Percentiles rank a stretch among this genome's conserved stretches.
These are phyloP conservation scores for Pammene aurita DNA, from an alignment of 2,888 invertebrate species.

Conservation along the genomic window DNA sequence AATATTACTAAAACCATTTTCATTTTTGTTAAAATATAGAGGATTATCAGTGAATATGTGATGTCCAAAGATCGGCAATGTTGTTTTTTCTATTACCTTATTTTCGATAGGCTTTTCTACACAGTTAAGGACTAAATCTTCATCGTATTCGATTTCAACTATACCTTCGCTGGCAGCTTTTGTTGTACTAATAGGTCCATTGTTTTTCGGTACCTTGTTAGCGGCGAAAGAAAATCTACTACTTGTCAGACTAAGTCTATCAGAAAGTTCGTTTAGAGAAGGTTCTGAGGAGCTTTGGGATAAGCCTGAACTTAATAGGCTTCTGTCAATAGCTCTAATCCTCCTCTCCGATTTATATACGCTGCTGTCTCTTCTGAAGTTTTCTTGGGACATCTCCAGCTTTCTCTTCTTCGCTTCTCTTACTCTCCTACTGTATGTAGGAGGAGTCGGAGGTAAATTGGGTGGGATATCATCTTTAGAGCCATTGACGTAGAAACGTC, in stretches of 20 bases:
- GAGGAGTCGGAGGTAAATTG: constrained; percentile 72
- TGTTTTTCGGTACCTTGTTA: constrained; percentile 52
- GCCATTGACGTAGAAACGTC: constrained; percentile 60
- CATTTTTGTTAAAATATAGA: constrained; percentile 77
- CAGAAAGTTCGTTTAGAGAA: constrained; percentile 70
- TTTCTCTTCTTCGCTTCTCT: constrained; percentile 78
- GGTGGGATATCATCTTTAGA: constrained; percentile 67
- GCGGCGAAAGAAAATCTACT: constrained; percentile 63
- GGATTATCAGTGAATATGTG: constrained; percentile 78
- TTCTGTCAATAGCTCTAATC: constrained; percentile 63
- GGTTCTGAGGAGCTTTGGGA: constrained; percentile 75
- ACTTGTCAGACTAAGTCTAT: constrained; percentile 63
- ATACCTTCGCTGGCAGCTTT: constrained; percentile 76
- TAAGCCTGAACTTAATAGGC: constrained; percentile 57
- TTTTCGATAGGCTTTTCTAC: constrained; percentile 66
- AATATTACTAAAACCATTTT: constrained; percentile 63
- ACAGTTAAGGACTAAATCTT: constrained; percentile 72
- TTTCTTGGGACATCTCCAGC: constrained; percentile 73
- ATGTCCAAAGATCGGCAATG: constrained; percentile 78
- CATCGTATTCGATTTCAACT: constrained; percentile 84
- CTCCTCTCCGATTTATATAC: constrained; percentile 74
- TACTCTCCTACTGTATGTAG: constrained; percentile 75
- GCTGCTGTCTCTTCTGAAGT: constrained; percentile 67
- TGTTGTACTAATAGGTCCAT: constrained; percentile 67
- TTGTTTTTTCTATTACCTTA: constrained; percentile 67